These are phyloP conservation scores for Plagiodera versicolora DNA, from an alignment of 2,888 invertebrate genomes.

Conservation along the genomic window DNA sequence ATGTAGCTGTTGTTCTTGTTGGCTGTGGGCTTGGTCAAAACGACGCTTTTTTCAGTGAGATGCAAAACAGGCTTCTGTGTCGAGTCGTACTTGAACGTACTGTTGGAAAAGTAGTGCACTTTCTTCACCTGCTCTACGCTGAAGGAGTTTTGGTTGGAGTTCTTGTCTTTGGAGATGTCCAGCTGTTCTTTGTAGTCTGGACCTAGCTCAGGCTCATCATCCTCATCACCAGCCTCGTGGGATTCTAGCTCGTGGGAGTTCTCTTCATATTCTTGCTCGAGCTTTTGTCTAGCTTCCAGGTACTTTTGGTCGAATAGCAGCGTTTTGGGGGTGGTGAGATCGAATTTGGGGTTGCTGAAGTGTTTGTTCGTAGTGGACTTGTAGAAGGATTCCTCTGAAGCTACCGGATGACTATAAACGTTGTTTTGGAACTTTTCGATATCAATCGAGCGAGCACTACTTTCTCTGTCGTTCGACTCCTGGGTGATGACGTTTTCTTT, in stretches of 20 bases:
- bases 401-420: conserved; percentile 59
- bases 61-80: conserved; percentile 24
- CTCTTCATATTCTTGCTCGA: conserved; percentile 56
- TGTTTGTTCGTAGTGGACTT: conserved; percentile 23
- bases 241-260: conserved; percentile 21
- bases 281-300: conserved; percentile 59
- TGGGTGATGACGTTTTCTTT: conserved; percentile 21
- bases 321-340: conserved; percentile 60
- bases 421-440: conserved; percentile 57
- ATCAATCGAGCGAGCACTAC: conserved; percentile 47
- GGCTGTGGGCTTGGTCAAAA: conserved; percentile 35
- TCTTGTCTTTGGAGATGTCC: conserved; percentile 43
- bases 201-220: no score
- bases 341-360: conserved; percentile 25
- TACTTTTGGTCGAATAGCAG: conserved; percentile 60
- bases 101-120: conserved; percentile 58
- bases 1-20: conserved; percentile 39
- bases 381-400: conserved; percentile 42
- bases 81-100: conserved; percentile 46
- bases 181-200: conserved; percentile 43
- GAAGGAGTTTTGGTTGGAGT: conserved; percentile 44
- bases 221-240: conserved; percentile 28
- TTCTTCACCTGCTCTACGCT: conserved; percentile 55
- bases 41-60: conserved; percentile 35
- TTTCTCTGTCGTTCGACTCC: conserved; percentile 21